Conservation (phyloP, 2,797 vertebrate genomes). For the Nyctibius grandis region DNA sequence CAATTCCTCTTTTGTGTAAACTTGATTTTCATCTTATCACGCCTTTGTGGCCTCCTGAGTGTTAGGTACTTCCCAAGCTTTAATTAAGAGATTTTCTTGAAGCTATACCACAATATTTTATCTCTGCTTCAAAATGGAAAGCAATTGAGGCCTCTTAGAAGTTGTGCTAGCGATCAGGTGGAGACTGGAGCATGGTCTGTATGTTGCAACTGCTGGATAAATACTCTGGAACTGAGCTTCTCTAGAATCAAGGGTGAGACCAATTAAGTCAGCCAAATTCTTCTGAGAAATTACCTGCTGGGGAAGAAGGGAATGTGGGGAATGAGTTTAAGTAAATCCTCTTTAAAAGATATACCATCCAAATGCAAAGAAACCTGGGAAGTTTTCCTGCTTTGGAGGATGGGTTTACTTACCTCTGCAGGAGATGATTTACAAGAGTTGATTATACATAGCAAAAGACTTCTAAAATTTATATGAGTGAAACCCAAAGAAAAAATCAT, state of each 20-base stretch:
- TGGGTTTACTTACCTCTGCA: not conserved
- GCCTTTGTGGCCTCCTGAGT: not conserved
- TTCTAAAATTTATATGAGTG: not conserved
- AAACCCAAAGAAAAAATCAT: not conserved
- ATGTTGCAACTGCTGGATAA: not conserved
- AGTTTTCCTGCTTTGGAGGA: not conserved
- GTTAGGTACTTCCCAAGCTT: not conserved
- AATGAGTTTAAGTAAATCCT: not conserved
- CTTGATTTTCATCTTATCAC: not conserved
- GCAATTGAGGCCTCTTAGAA: not conserved
- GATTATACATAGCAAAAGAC: not conserved
- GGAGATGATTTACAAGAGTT: not conserved
- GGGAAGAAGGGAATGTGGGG: not conserved
- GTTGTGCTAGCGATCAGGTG: not conserved
- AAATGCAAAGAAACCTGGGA: not conserved
- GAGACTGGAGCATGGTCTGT: not conserved
- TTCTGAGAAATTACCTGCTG: not conserved
- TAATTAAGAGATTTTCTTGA: not conserved
- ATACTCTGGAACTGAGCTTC: not conserved
- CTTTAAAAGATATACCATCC: not conserved
- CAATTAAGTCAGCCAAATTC: not conserved
- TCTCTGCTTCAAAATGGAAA: not conserved
- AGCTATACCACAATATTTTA: not conserved
- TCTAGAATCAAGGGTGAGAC: not conserved
- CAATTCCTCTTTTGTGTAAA: not conserved